Conservation (phyloP, 2,888 invertebrate species). For the Chymomyza fuscimana region DNA sequence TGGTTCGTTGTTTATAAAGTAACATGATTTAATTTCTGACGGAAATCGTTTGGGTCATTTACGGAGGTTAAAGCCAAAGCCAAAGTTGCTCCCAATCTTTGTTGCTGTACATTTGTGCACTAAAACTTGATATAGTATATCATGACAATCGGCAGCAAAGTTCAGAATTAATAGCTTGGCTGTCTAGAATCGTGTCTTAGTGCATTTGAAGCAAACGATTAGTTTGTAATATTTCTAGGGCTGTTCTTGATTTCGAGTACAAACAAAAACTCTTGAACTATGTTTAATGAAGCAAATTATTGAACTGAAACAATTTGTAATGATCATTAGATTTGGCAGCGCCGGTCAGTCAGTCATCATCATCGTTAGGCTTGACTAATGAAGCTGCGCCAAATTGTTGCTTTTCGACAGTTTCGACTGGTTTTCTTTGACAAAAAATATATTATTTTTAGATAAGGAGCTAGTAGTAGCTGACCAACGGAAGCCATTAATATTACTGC, state of each 20-base stretch:
- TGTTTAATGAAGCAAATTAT: neutral
- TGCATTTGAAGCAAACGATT: no score
- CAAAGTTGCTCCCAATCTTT: neutral
- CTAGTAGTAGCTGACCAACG: neutral
- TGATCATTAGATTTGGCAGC: neutral
- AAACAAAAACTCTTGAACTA: no score
- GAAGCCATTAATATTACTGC: neutral
- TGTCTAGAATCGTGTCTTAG: neutral
- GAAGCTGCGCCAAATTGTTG: neutral
- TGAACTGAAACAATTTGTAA: neutral
- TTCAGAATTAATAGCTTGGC: neutral
- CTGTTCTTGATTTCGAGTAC: neutral
- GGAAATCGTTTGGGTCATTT: constrained; percentile 58
- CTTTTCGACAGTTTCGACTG: neutral
- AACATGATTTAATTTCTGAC: constrained; percentile 51
- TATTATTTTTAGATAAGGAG: neutral
- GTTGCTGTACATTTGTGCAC: constrained; percentile 1
- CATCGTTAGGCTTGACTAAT: neutral
- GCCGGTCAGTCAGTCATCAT: neutral
- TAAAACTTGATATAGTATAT: constrained; percentile 4
- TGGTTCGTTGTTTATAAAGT: constrained; percentile 17
- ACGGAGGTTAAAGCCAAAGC: constrained; percentile 38
- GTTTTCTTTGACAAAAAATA: neutral
- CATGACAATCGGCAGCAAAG: constrained; percentile 28
- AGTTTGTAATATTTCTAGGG: neutral